A percentile compares a stretch with the other conserved stretches of the same genome.
Evolutionary conservation across 2,797 vertebrate genomes (phyloP).

Genomic region (Oophaga sylvatica): DNA sequence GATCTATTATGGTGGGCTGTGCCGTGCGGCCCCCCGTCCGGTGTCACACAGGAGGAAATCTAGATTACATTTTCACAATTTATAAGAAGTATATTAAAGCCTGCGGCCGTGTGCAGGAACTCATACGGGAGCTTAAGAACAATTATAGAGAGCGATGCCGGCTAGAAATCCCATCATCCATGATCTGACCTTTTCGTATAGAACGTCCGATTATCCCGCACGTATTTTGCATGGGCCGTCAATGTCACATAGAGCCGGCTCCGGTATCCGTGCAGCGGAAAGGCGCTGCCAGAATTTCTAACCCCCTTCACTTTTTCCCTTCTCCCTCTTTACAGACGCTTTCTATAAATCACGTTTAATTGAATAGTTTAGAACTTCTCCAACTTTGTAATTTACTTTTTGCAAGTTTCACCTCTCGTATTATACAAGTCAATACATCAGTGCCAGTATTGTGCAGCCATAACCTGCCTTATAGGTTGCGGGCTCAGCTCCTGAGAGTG

Average conservation of each 20-base stretch:
- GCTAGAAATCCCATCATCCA: neutral
- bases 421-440: too few species aligned
- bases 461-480: too few species aligned
- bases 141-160: slow-evolving; percentile 18
- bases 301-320: neutral
- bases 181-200: neutral
- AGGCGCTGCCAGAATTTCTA: neutral
- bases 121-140: slow-evolving; percentile 37
- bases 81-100: slow-evolving; percentile 18
- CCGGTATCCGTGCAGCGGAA: neutral
- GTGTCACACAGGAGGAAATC: slow-evolving; percentile 18
- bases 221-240: slow-evolving; percentile 15
- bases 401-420: too few species aligned
- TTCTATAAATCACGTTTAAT: too few species aligned
- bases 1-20: neutral
- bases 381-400: too few species aligned
- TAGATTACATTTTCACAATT: slow-evolving; percentile 32
- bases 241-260: neutral
- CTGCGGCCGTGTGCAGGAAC: neutral
- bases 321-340: too few species aligned
- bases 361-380: too few species aligned
- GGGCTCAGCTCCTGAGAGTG: too few species aligned
- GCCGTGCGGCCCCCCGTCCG: neutral
- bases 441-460: too few species aligned
- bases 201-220: slow-evolving; percentile 16